Base-by-base conservation (phyloP, 2,113 vertebrate species). In the Albula glossodonta region DNA sequence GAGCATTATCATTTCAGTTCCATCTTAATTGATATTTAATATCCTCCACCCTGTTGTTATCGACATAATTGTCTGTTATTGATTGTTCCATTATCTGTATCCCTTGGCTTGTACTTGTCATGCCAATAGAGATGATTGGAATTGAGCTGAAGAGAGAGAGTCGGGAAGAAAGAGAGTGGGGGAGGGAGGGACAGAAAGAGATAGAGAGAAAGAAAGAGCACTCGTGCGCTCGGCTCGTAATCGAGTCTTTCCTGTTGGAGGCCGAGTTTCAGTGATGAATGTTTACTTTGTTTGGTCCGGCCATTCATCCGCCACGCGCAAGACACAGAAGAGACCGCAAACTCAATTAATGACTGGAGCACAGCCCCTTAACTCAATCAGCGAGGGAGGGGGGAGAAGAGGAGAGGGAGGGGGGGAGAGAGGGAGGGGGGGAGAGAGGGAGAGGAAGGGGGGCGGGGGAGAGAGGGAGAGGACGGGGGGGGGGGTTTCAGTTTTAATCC, bases 251-350 rank as follows among this genome's bases (percentile, higher is more conserved):
- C 92, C 89, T 87, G 91, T 90, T 89, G 88, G 91, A 91, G 94
- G 92, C 90, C 90, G 91, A 89, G 92, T 89, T 41, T 41, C 91
- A 86, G 89, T 92, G 93, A 93, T 93, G 92, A 93, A 94, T 93
- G 93, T 92, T 89, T 90, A 92, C 91, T 94, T 93, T 91, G 91
- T 94, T 93, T 93, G 84, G 85, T 87, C 86, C 89, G 87, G 78
- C 79, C 88, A 89, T 88, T 88, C 89, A 87, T 51, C 89, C 86
- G 51, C 87, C 78, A 78, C 80, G 56, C 90, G 86, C 87, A 87
- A 56, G 85, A 88, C 86, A 89, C 89, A 89, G 89, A 89, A 82
- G 88, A 88, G n/a, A 82, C 81, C 51, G 84, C 53, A 78, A 88
- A 90, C 80, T 77, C 5, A 81, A 86, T 90, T 90, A 90, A 66